These are phyloP conservation scores for Tortrix viridana DNA, from an alignment of 2,888 invertebrate genomes.

Conservation along the genomic window DNA sequence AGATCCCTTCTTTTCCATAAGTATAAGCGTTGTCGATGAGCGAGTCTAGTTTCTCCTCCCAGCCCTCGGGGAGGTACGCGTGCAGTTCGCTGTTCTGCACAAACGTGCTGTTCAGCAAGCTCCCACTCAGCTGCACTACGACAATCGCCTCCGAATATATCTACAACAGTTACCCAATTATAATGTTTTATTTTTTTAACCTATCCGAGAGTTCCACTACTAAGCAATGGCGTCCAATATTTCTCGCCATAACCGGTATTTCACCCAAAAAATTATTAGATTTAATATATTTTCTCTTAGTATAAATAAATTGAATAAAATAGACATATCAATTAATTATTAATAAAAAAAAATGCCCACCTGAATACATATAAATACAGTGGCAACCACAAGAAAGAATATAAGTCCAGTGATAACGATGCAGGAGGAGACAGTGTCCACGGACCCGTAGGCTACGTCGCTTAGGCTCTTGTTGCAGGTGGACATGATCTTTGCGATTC, in stretches of 20 bases:
- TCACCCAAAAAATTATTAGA: too few species aligned
- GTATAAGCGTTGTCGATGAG: constrained; percentile 96
- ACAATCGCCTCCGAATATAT: constrained; percentile 97
- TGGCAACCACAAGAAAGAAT: constrained; percentile 89
- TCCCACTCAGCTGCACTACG: constrained; percentile 94
- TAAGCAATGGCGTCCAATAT: too few species aligned
- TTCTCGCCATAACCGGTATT: too few species aligned
- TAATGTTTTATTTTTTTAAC: too few species aligned
- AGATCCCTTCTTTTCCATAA: constrained; percentile 96
- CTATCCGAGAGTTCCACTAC: too few species aligned
- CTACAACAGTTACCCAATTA: constrained; percentile 82
- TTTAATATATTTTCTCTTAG: too few species aligned
- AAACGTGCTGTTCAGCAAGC: constrained; percentile 94
- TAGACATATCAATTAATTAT: too few species aligned
- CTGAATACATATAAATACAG: constrained; percentile 93
- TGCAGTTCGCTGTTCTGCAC: constrained; percentile 94
- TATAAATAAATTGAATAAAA: too few species aligned
- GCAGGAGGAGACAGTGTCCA: constrained; percentile 94
- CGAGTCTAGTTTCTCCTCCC: constrained; percentile 94
- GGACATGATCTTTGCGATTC: constrained; percentile 88
- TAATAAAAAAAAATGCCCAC: constrained; percentile 68
- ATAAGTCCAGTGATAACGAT: constrained; percentile 94
- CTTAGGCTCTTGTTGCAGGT: constrained; percentile 86
- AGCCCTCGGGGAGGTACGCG: constrained; percentile 92
- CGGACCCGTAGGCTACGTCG: constrained; percentile 87